Evolutionary conservation across 2,888 invertebrate genomes (phyloP).

Genomic region (Hedya salicella): DNA sequence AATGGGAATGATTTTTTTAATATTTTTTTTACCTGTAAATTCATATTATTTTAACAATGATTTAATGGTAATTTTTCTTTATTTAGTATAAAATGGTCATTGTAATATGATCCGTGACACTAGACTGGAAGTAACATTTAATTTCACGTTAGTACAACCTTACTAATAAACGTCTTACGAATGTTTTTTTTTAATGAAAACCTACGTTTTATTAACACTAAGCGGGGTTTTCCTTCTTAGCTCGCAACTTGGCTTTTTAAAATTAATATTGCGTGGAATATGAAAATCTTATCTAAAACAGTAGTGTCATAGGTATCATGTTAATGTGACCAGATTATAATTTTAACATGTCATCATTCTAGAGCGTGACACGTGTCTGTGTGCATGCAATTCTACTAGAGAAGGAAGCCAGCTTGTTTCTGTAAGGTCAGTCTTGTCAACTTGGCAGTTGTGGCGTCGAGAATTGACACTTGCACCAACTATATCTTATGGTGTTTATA

Average conservation of each 20-base stretch:
- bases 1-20: conserved; percentile 9
- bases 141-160: too few species aligned
- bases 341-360: conserved; percentile 61
- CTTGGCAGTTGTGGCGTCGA: conserved; percentile 58
- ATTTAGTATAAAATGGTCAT: not conserved
- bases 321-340: conserved; percentile 1
- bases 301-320: too few species aligned
- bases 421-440: conserved; percentile 77
- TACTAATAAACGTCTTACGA: too few species aligned
- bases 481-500: conserved; percentile 49
- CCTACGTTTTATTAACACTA: too few species aligned
- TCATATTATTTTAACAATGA: conserved; percentile 44
- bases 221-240: too few species aligned
- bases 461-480: conserved; percentile 51
- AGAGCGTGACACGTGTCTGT: conserved; percentile 81
- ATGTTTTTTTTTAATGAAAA: too few species aligned
- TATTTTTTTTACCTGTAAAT: conserved; percentile 32
- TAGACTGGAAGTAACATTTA: not conserved
- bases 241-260: too few species aligned
- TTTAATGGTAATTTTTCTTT: conserved; percentile 39
- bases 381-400: conserved; percentile 78
- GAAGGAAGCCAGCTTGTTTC: conserved; percentile 74
- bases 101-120: conserved; percentile 5
- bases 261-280: too few species aligned
- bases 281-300: too few species aligned